A percentile compares a stretch with the other conserved stretches of the same genome.
Evolutionary conservation across 2,888 invertebrate species (phyloP).

Genomic region (Rhingia rostrata): DNA sequence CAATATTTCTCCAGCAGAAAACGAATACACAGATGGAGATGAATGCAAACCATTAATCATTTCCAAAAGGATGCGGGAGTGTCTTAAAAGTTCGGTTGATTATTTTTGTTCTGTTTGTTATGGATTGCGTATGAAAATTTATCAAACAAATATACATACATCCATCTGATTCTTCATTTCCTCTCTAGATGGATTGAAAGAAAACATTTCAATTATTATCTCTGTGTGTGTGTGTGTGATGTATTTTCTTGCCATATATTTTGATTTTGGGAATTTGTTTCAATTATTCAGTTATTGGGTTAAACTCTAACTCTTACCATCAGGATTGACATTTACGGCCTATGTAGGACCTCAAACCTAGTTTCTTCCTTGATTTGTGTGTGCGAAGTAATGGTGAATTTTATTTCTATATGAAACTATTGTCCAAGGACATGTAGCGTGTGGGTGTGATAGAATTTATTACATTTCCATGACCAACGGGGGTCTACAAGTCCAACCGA

Average conservation of each 20-base stretch:
- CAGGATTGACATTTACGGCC: background rate
- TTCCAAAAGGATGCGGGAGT: background rate
- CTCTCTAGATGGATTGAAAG: background rate
- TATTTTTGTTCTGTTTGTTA: background rate
- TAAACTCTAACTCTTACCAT: background rate
- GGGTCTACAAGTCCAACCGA: too few species aligned
- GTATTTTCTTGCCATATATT: conserved; percentile 29
- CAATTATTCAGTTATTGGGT: conserved; percentile 47
- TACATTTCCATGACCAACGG: too few species aligned
- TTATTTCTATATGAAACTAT: too few species aligned
- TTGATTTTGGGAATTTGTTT: conserved; percentile 45
- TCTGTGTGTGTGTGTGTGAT: conserved; percentile 21
- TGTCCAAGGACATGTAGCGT: too few species aligned
- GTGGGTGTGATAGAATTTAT: too few species aligned
- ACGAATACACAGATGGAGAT: background rate
- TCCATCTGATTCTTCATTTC: too few species aligned
- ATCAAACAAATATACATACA: background rate
- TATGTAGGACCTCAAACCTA: too few species aligned
- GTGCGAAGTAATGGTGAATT: too few species aligned
- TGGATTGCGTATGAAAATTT: background rate
- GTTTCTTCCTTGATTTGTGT: too few species aligned
- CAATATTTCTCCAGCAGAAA: background rate
- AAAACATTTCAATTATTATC: background rate
- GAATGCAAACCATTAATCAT: background rate
- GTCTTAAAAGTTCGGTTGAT: background rate